Base-by-base conservation (phyloP, 2,113 vertebrate species). In the Rousettus leschenaultii region DNA sequence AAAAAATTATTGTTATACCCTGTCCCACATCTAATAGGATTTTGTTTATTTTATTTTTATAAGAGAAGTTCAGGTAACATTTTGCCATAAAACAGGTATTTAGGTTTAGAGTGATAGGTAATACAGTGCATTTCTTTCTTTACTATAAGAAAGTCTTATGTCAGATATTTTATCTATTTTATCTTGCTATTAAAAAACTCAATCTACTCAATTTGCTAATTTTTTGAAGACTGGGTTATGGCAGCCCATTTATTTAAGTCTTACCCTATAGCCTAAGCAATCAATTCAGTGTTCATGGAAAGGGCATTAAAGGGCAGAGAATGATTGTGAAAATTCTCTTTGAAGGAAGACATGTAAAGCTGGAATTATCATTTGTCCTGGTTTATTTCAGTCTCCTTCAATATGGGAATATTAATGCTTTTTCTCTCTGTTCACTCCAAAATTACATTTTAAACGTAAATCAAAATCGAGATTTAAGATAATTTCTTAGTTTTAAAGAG, bases 401-500 rank as follows among this genome's bases (percentile, higher is more conserved):
- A 2, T 73, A 91, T 68, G 77, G 33, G 26, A 79, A 65, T 80
- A 82, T 89, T 75, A 68, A 26, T 40, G 38, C 48, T 66, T 6
- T 40, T 48, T 73, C 68, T 38, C 21, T 89, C 57, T 45, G 1
- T 80, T 83, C 18, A 68, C 21, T 59, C 45, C 24, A 10, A 82
- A 70, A 77, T 94, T 86, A 68, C 55, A 14, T 57, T 89, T 95
- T 86, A 85, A 93, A 21, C 12, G 40, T 86, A 80, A 91, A 33
- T 74, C 51, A 13, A 82, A 87, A 92, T 78, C 16, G 59, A 92
- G 73, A 53, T 92, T 83, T 88, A 80, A 59, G 57, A 71, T 33
- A 4, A 48, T 79, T 89, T 93, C 59, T 82, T 93, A 43, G 66
- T 83, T 97, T 86, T 91, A 91, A 97, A 97, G 73, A 57, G 15